These are phyloP conservation scores for Aphodius granarius DNA, from an alignment of 2,888 invertebrate species.

Conservation along the genomic window DNA sequence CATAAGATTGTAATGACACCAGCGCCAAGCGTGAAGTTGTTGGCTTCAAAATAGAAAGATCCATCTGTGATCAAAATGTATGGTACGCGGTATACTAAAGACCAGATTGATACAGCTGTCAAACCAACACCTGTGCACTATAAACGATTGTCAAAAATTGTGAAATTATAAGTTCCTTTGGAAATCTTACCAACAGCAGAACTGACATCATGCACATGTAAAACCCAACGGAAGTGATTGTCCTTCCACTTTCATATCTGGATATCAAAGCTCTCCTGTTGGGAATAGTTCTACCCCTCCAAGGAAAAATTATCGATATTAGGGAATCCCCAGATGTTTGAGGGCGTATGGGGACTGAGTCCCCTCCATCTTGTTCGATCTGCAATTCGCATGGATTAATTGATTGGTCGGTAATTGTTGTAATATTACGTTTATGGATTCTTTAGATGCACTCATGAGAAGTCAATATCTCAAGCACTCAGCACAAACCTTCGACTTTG, in stretches of 20 bases:
- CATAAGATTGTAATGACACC: slow-evolving; percentile 33
- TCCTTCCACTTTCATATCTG: slow-evolving; percentile 26
- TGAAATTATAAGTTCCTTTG: no score
- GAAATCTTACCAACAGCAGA: slow-evolving; percentile 32
- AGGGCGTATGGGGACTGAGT: background rate
- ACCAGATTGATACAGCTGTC: slow-evolving; percentile 28
- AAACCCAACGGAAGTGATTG: slow-evolving; percentile 28
- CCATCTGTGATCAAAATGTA: slow-evolving; percentile 30
- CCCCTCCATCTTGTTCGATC: background rate
- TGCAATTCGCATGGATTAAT: background rate
- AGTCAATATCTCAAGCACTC: background rate
- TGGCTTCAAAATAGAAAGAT: slow-evolving; percentile 26
- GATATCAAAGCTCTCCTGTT: slow-evolving; percentile 22
- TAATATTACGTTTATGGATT: background rate
- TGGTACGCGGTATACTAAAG: slow-evolving; percentile 29
- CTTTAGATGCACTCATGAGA: background rate
- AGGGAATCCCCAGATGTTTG: slow-evolving; percentile 30
- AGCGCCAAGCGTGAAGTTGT: slow-evolving; percentile 28
- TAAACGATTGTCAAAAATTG: slow-evolving; percentile 14
- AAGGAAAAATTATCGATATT: slow-evolving; percentile 32
- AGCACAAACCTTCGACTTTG: background rate
- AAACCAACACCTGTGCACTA: slow-evolving; percentile 31
- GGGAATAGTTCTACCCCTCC: slow-evolving; percentile 19
- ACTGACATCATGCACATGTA: slow-evolving; percentile 33
- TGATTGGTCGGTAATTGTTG: background rate